Conservation (phyloP, 2,797 vertebrate species). For the Pseudotriccus pelzelni region DNA sequence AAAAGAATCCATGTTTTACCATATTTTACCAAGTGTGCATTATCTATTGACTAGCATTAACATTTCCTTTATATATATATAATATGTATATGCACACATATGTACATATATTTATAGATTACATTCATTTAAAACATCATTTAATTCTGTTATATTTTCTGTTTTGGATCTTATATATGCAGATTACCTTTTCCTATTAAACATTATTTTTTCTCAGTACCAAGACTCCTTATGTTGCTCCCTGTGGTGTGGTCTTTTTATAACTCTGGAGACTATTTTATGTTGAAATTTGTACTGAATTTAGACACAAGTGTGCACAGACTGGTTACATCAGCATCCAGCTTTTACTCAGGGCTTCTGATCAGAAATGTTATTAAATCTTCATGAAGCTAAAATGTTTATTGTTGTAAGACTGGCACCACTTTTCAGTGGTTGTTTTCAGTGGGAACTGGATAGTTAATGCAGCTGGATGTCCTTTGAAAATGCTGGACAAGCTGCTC, state of each 20-base stretch:
- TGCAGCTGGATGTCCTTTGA: neutral
- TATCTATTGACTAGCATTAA: neutral
- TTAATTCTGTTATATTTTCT: slow-evolving; percentile 7
- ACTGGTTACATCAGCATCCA: neutral
- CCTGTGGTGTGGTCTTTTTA: rapidly evolving
- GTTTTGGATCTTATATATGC: neutral
- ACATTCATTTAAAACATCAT: neutral
- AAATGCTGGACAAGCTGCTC: neutral
- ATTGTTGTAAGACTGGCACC: neutral
- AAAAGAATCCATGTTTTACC: neutral
- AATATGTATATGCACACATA: neutral
- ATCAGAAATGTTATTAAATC: neutral
- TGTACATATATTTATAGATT: slow-evolving; percentile 53
- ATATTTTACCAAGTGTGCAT: neutral
- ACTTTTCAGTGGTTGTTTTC: neutral
- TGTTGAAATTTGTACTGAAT: neutral
- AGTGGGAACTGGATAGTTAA: neutral
- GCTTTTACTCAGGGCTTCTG: neutral
- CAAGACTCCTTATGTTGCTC: neutral
- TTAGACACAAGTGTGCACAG: neutral
- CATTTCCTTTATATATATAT: neutral
- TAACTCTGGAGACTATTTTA: neutral
- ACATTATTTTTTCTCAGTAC: neutral
- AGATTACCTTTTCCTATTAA: slow-evolving; percentile 28
- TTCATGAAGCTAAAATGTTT: neutral